Evolutionary conservation across 1,140 invertebrate species (phyloP), one percentile per base, ranked within the genome.

Genomic region (Scaptomyza hsui): DNA sequence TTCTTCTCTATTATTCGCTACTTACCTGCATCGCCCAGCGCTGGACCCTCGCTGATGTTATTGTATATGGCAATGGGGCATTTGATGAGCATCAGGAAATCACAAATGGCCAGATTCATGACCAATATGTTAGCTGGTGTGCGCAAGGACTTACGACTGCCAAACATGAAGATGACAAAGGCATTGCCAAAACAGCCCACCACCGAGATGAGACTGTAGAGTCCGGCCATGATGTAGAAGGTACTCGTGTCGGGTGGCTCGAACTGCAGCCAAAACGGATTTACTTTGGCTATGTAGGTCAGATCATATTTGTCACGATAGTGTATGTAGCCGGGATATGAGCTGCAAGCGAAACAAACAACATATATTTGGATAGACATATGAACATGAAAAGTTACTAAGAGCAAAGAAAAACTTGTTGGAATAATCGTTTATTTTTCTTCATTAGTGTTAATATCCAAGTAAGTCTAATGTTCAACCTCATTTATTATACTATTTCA

Each of bases 91-190:
- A 96, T 95, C 26, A 95, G 72, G 59, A 95, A 93, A 91, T 97
- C 96, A 78, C 95, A 95, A 13, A 96, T 90, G 10, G 96, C 95
- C 71, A 97, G 92, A 90, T 96, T 96, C 42, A 95, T 93, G 12
- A 97, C 93, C 13, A 97, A 91, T 72, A 95, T 95, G 78, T 96
- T 96, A 1, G 95, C 95, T 9, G 95, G 94, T 2, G 95, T 96
- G 35, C 95, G 92, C 35, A 97, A 91, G 0, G 93, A 93, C 75
- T 94, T 94, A 64, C 94, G 95, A 78, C 96, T 95, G 13, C 75
- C 64, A n/a, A 88, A 88, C 82, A 88, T 88, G 12, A 88, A 93
- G 44, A 95, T 93, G 13, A 95, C 95, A 9, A 94, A 90, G 1
- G 92, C 88, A 80, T 96, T 96, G 9, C 95, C 95, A 82, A 92